Conservation (phyloP, 1,140 invertebrate genomes). For the Heliconius melpomene region DNA sequence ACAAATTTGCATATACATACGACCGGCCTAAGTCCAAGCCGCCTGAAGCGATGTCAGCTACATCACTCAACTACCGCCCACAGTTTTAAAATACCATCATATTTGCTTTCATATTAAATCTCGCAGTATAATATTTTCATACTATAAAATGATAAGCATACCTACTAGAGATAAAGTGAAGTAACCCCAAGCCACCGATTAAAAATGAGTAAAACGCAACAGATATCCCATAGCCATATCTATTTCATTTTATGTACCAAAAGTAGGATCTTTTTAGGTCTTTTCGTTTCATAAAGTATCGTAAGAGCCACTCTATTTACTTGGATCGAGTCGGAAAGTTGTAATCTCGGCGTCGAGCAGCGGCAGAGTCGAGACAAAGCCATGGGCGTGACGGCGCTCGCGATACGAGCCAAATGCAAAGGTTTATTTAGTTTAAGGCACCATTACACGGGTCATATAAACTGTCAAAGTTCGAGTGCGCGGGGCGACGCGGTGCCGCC, state of each 20-base stretch:
- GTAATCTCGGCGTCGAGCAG: slow-evolving; percentile 50
- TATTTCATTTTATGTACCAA: slow-evolving; percentile 14
- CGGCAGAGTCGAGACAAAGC: slow-evolving; percentile 53
- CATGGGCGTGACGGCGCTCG: slow-evolving; percentile 49
- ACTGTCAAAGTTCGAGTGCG: slow-evolving; percentile 75
- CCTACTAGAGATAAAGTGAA: background rate
- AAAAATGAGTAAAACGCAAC: slow-evolving; percentile 1
- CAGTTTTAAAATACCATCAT: background rate
- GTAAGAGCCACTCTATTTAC: slow-evolving; percentile 38
- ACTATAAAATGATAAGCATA: background rate
- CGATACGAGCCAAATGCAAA: slow-evolving; percentile 70
- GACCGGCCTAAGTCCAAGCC: slow-evolving; percentile 52
- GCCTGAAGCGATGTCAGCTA: slow-evolving; percentile 59
- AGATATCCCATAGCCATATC: background rate
- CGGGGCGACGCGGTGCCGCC: slow-evolving; percentile 57
- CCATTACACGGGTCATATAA: slow-evolving; percentile 80
- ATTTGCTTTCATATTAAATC: background rate
- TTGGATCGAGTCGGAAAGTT: slow-evolving; percentile 47
- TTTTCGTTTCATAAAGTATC: slow-evolving; percentile 26
- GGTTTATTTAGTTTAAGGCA: slow-evolving; percentile 78
- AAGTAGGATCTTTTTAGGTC: slow-evolving; percentile 17
- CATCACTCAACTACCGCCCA: slow-evolving; percentile 44
- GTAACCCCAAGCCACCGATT: background rate
- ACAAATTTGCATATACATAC: slow-evolving; percentile 64
- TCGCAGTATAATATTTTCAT: background rate